Evolutionary conservation across 1,140 invertebrate species (phyloP), one percentile per base, ranked within the genome.

Genomic region (Drosophila bipectinata): DNA sequence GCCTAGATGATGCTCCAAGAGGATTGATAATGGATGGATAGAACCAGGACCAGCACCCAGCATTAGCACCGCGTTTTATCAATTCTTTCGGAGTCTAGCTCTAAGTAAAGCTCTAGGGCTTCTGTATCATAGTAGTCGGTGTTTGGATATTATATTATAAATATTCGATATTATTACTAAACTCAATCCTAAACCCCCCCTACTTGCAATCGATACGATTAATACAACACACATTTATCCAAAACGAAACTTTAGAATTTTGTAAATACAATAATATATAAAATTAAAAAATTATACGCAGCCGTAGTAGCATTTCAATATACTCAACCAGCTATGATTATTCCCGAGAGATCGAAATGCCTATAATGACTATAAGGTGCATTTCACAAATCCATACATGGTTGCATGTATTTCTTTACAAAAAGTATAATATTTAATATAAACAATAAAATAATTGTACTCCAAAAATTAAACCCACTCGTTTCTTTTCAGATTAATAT

Each of bases 61-160:
- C 21, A 21, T 18, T 18, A 18, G 18, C 18, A 18, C 15, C 15
- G 15, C 15, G 1, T 15, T 15, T 18, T 18, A 18, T 3, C 21
- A 21, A 21, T 58, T 58, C 8, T 24, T 10, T 24, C 15, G 54
- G 44, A 58, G 44, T 48, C 9, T 49, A 64, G 41, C 26, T 66
- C 49, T 48, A 37, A 69, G 32, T 56, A 67, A 41, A 34, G 18
- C 18, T 18, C 18, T 1, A 18, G 62, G 51, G 41, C 49, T 69
- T 56, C 44, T 69, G 66, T 69, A 69, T 69, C 26, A 69, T 69
- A 69, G 66, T 49, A 69, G 51, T 57, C 64, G 66, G 66, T 69
- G 66, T 69, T 68, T 69, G 66, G 63, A 69, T 69, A 69, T 69
- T 69, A 69, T 68, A 55, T 67, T 67, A 69, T 39, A 39, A 69